phyloP scores from a whole-genome alignment of 2,888 invertebrate genomes.

The Oscheius sp. region DNA sequence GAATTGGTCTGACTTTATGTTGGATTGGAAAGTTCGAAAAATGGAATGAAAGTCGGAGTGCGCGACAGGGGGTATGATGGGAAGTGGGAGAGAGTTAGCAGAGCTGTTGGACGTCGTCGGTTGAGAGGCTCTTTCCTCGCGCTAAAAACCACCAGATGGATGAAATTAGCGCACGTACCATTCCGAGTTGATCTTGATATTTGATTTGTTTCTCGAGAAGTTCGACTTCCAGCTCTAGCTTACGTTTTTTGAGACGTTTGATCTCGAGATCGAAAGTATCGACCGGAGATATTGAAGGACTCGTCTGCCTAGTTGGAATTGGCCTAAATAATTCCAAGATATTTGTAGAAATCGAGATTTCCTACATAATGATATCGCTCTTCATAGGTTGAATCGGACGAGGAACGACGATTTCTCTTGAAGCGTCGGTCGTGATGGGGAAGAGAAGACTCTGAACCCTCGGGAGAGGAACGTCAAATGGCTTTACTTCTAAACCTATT shows the following conservation, averaged over 20 bases:
- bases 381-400: background rate
- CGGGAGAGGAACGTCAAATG: background rate
- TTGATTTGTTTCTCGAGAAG: slow-evolving; percentile 5
- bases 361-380: background rate
- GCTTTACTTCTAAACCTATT: background rate
- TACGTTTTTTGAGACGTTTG: background rate
- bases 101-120: slow-evolving; percentile 10
- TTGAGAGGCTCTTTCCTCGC: background rate
- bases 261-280: background rate
- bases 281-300: no score
- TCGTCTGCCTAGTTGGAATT: no score
- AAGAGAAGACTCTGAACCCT: no score
- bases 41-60: background rate
- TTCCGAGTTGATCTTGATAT: background rate
- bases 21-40: background rate
- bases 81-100: background rate
- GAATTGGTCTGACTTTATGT: background rate
- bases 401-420: background rate
- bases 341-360: no score
- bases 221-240: slow-evolving; percentile 7
- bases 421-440: background rate
- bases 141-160: background rate
- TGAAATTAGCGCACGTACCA: background rate
- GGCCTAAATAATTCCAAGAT: no score
- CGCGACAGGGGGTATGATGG: background rate